These are phyloP conservation scores for Odontomachus brunneus DNA, from an alignment of 1,140 invertebrate species.

Conservation along the genomic window DNA sequence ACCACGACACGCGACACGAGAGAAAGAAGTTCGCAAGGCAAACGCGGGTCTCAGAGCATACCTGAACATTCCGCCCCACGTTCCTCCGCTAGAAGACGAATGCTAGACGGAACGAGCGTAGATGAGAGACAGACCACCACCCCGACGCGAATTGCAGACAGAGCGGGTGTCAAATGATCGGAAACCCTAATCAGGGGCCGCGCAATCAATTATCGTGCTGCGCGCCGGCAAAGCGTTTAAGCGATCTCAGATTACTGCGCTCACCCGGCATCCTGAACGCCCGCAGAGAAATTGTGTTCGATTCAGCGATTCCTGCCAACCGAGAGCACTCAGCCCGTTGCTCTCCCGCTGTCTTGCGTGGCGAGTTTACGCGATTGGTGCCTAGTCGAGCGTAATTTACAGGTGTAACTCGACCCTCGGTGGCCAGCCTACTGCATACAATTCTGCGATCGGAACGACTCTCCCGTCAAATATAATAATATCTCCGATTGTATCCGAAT, in stretches of 20 bases:
- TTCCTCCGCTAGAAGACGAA: not conserved
- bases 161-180: conserved; percentile 74
- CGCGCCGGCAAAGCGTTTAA: conserved; percentile 69
- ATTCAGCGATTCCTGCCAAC: conserved; percentile 69
- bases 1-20: not conserved
- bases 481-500: not conserved
- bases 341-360: conserved; percentile 40
- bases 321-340: conserved; percentile 44
- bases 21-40: not conserved
- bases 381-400: conserved; percentile 48
- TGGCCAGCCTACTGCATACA: conserved; percentile 7
- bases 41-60: not conserved
- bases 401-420: conserved; percentile 36
- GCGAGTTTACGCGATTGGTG: conserved; percentile 33
- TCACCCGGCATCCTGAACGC: conserved; percentile 56
- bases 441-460: not conserved
- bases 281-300: conserved; percentile 64
- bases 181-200: conserved; percentile 72
- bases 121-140: conserved; percentile 20
- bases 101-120: not conserved
- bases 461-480: not conserved
- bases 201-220: conserved; percentile 75
- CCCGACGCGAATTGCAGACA: conserved; percentile 58
- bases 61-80: not conserved
- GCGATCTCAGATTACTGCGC: conserved; percentile 61